Conservation (phyloP, 1,140 invertebrate species). For the Sycophaga agraensis region DNA sequence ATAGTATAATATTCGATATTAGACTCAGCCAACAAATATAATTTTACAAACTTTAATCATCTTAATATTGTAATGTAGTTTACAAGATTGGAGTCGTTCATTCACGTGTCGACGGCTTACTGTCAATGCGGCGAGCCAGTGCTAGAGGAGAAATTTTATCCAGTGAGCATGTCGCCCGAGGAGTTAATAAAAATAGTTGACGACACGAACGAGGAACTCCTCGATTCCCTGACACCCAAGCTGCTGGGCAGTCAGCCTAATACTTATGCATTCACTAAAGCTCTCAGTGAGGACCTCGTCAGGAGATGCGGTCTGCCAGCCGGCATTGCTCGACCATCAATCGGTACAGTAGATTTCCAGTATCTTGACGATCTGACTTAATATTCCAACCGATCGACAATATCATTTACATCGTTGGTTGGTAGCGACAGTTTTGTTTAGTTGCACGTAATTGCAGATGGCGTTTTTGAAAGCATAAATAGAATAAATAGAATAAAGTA, state of each 20-base stretch:
- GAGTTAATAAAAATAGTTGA: conserved; percentile 73
- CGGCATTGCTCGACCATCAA: conserved; percentile 73
- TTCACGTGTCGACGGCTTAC: conserved; percentile 83
- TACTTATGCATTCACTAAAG: conserved; percentile 80
- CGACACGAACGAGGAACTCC: conserved; percentile 73
- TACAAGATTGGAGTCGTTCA: conserved; percentile 54
- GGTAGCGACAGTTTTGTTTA: no score
- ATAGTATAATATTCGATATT: no score
- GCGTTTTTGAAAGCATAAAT: no score
- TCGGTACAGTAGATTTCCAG: conserved; percentile 67
- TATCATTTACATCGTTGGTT: no score
- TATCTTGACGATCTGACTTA: no score
- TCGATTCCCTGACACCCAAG: conserved; percentile 75
- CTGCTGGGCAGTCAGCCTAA: conserved; percentile 74
- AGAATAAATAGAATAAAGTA: no score
- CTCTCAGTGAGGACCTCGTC: conserved; percentile 72
- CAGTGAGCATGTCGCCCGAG: conserved; percentile 70
- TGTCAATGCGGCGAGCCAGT: conserved; percentile 72
- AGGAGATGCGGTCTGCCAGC: conserved; percentile 66
- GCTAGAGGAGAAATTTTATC: conserved; percentile 70
- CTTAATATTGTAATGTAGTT: conserved; percentile 43
- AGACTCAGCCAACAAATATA: no score
- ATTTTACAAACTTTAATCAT: no score
- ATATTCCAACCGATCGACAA: no score
- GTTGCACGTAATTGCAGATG: no score